Base-by-base conservation (phyloP, 37 sponge, comb jelly and placozoan genomes). In the Chondrilla cf. caribensis region DNA sequence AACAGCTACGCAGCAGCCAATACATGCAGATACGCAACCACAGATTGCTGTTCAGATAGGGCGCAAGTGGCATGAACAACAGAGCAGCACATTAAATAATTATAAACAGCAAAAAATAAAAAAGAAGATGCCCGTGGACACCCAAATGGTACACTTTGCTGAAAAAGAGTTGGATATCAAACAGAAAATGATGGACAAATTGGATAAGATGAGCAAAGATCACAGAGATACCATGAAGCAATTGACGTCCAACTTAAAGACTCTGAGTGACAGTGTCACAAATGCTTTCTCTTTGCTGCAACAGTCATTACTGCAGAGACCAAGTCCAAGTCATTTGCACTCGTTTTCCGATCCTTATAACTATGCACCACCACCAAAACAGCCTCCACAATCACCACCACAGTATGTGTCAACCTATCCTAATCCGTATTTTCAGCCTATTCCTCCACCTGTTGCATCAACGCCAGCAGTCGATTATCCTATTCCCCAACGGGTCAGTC, bases 31-130 rank as follows among this genome's bases (percentile, higher is more conserved):
- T n/a, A n/a, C n/a, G n/a, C n/a, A n/a, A n/a, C n/a, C n/a, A n/a
- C n/a, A n/a, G n/a, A n/a, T n/a, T n/a, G n/a, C n/a, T n/a, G n/a
- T n/a, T n/a, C n/a, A n/a, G n/a, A n/a, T n/a, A n/a, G n/a, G n/a
- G n/a, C 57, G 57, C 57, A 54, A 54, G 17, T 17, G 17, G 57
- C 57, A 17, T 54, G 57, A 54, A 17, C 57, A 54, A 17, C 57
- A 18, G 15, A 54, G 17, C 57, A 54, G 57, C 57, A 73, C 38
- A 37, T 38, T 38, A 33, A 31, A 9, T 33, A 31, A 7, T 25
- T 31, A 73, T 41, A 73, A 73, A 21, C 19, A 73, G 18, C 26
- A 8, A 26, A 73, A 73, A 73, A 17, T 73, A 19, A 73, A 73
- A 21, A 73, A 37, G 40, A 73, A 17, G 38, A 14, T 73, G 26